phyloP scores from a whole-genome alignment of 2,797 vertebrate genomes.

The Phyllotis vaccarum region DNA sequence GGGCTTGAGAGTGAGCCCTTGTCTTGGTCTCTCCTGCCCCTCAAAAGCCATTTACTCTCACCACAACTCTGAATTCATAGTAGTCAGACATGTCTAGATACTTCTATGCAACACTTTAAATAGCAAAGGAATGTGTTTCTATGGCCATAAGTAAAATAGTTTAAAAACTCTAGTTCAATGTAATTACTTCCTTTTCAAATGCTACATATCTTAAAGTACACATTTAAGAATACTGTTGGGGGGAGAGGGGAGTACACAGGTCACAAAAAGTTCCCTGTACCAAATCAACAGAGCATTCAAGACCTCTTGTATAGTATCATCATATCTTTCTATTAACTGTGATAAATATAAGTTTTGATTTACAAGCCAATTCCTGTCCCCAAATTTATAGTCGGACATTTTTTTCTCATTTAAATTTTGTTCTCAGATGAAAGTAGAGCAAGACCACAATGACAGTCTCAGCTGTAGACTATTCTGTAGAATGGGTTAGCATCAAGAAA shows the following conservation, averaged over 20 bases:
- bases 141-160: neutral
- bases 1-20: neutral
- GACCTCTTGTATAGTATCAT: neutral
- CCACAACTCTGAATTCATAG: neutral
- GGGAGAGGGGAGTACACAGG: neutral
- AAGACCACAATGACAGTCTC: neutral
- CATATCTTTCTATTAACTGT: neutral
- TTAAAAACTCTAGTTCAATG: neutral
- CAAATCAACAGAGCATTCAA: neutral
- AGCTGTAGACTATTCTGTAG: neutral
- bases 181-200: conserved; percentile 12
- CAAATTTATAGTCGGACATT: neutral
- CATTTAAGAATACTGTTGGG: neutral
- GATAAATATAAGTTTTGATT: neutral
- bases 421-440: neutral
- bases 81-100: neutral
- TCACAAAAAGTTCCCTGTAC: neutral
- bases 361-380: neutral
- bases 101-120: neutral
- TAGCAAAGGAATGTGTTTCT: neutral
- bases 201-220: neutral
- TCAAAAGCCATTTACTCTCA: neutral
- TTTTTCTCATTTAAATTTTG: neutral
- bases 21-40: neutral
- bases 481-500: neutral